A percentile compares a stretch with the other conserved stretches of the same genome.
Evolutionary conservation across 37 sponge, comb jelly and placozoan genomes (phyloP).

Genomic region (Halichondria panicea): DNA sequence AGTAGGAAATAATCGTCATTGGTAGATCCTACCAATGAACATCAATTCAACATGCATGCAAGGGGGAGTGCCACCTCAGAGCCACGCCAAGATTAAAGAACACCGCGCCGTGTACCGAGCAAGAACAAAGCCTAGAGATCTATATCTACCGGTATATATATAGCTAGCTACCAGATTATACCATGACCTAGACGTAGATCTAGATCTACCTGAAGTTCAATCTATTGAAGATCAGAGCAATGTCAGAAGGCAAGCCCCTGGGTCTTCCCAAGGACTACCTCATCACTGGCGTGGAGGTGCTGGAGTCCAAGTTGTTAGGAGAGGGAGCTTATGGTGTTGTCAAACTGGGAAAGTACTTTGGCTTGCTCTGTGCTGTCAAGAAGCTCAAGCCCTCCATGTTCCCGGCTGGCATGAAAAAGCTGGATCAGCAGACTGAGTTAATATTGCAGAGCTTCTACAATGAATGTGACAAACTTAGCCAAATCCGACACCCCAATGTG

Average conservation of each 20-base stretch:
- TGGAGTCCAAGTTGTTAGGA: conserved; percentile 30
- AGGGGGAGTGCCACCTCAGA: not conserved
- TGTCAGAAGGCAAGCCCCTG: conserved; percentile 1
- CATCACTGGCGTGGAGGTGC: conserved; percentile 29
- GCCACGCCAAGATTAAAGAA: not conserved
- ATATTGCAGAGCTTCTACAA: conserved; percentile 48
- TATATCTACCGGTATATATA: no score
- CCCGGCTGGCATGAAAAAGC: conserved; percentile 33
- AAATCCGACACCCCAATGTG: conserved; percentile 51
- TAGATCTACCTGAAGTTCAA: no score
- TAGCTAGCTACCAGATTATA: no score
- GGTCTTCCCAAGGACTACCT: conserved; percentile 41
- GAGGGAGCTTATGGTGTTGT: conserved; percentile 59
- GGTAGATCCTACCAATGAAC: not conserved
- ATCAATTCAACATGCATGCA: no score
- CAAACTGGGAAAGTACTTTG: conserved; percentile 36
- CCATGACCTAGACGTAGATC: no score
- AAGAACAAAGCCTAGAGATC: no score
- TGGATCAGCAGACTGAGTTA: conserved; percentile 49
- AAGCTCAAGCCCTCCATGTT: conserved; percentile 48
- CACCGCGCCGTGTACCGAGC: not conserved
- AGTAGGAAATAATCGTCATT: not conserved
- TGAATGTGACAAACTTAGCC: conserved; percentile 43
- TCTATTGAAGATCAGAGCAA: not conserved
- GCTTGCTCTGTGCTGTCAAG: conserved; percentile 47